Evolutionary conservation across 2,113 vertebrate genomes (phyloP), one percentile per base, ranked within the genome.

Genomic region (Neolamprologus devosi): DNA sequence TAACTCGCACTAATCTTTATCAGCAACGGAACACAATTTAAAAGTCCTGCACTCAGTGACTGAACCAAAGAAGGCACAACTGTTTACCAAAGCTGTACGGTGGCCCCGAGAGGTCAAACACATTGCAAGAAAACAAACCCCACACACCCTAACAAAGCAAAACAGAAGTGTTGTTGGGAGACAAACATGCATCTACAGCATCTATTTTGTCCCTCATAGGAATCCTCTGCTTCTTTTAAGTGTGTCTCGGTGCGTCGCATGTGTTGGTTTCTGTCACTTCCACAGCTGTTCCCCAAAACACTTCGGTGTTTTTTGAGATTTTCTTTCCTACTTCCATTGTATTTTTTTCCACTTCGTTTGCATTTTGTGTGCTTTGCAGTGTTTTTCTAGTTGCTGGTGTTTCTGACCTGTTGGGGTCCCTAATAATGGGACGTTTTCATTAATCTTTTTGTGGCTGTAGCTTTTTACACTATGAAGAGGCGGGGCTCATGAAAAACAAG

Each of bases 211-310:
- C 35, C 63, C 63, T 40, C 5, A 40, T 12, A 21, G 3, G 63
- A 68, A 68, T 68, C 35, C n/a, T 14, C n/a, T 13, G 11, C 63
- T 5, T 68, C 33, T 40, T 68, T n/a, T 65, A 35, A 35, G 9
- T 0, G 6, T 35, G 30, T 65, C 10, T 37, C 6, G 1, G 17
- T 65, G 30, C 3, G 1, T 65, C 1, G 10, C 10, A 37, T n/a
- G 60, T 65, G 4, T 65, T 65, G 60, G 60, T 37, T 65, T 65
- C 60, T n/a, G 60, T 65, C 30, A 35, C 9, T 63, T 63, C 58
- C 30, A 35, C 17, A 63, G 58, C 58, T 35, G 58, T 1, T 63
- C 30, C 30, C 30, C 17, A 65, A 65, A 65, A n/a, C 60, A 65
- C 60, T 8, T 63, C 28, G 0, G 30, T 35, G 30, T 12, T 65